Evolutionary conservation across 1,140 invertebrate genomes (phyloP).

Genomic region (Caenorhabditis remanei): DNA sequence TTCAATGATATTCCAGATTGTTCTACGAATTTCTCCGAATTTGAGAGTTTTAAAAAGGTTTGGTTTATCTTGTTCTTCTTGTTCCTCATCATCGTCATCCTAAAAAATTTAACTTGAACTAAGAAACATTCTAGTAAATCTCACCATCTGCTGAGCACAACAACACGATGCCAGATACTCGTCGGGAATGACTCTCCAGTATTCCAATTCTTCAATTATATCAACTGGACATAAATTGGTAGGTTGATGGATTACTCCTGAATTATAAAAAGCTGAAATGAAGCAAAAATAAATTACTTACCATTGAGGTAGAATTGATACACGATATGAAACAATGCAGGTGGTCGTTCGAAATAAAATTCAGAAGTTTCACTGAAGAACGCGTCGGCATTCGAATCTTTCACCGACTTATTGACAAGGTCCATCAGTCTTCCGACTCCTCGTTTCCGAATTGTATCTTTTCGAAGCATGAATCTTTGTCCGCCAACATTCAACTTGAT

Average conservation of each 20-base stretch:
- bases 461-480: conserved; percentile 69
- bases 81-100: conserved; percentile 61
- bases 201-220: conserved; percentile 71
- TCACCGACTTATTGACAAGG: conserved; percentile 13
- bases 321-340: conserved; percentile 70
- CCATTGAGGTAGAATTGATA: conserved; percentile 71
- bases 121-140: not conserved
- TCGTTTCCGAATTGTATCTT: conserved; percentile 63
- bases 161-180: conserved; percentile 67
- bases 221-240: conserved; percentile 70
- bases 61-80: conserved; percentile 49
- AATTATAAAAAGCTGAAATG: not conserved
- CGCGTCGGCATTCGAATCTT: conserved; percentile 62
- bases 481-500: conserved; percentile 71
- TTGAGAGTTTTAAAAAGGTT: conserved; percentile 70
- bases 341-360: conserved; percentile 72
- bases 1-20: conserved; percentile 71
- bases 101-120: conserved; percentile 56
- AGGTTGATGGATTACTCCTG: conserved; percentile 70
- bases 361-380: conserved; percentile 68
- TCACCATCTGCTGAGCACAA: conserved; percentile 57
- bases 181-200: conserved; percentile 69
- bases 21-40: conserved; percentile 66
- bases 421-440: conserved; percentile 29
- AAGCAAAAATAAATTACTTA: not conserved